Evolutionary conservation across 2,888 invertebrate species (phyloP), one percentile per base, ranked within the genome.

Genomic region (Dromius quadrimaculatus): DNA sequence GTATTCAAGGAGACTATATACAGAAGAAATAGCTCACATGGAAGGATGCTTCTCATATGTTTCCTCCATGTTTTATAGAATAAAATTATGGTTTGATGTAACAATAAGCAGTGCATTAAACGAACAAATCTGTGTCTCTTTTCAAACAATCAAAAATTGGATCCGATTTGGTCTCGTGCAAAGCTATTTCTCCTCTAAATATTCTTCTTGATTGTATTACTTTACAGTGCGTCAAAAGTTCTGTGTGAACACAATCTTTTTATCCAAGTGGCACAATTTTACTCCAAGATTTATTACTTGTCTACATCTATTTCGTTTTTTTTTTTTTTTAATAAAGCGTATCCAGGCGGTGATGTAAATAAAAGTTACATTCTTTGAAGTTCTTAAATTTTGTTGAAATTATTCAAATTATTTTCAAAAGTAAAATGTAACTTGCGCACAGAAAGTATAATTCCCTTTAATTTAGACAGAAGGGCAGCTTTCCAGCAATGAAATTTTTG

Each of bases 331-430:
- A 28, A 54, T 28, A 15, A 54, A 54, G 50, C 23, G 50, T 15
- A 54, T 54, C 50, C 50, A 54, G 50, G 9, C 50, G 50, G 23
- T 28, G 50, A 54, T 54, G 50, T 54, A 15, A 15, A 32, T 9
- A 32, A 32, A 32, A 9, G 32, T 9, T 32, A 2, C 32, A 32
- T 32, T 9, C 32, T 32, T 32, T 1, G 1, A 32, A 54, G 11
- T 54, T 54, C 50, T 54, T 28, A 13, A 13, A 9, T 20, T 47
- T 38, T 38, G 11, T 15, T 11, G 2, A 36, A 36, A 36, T 36
- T 36, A 2, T 36, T 36, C 1, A 36, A 36, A 36, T 36, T 9
- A 6, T 2, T 36, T 36, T 36, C 11, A 8, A 45, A 8, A 22
- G n/a, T 22, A 23, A 47, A 47, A 47, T 47, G 47, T 47, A 47